Percentiles rank a stretch among this genome's conserved stretches.
These are phyloP conservation scores for Hirtodrosophila duncani DNA, from an alignment of 2,888 invertebrate species.

Conservation along the genomic window DNA sequence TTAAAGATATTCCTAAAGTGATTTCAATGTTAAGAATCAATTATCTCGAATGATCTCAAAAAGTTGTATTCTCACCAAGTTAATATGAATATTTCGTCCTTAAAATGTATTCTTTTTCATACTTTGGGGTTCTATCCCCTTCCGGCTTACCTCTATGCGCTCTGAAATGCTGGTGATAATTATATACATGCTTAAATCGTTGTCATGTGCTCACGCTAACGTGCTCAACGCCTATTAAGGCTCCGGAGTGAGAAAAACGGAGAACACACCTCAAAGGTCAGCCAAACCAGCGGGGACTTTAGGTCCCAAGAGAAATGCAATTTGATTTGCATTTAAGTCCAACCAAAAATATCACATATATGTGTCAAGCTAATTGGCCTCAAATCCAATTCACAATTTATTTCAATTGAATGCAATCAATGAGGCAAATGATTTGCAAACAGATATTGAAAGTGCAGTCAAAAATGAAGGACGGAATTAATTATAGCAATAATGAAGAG, in stretches of 20 bases:
- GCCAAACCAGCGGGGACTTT: constrained; percentile 20
- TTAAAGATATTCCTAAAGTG: too few species aligned
- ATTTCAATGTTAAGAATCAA: too few species aligned
- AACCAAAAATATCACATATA: constrained; percentile 5
- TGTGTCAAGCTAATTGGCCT: constrained; percentile 48
- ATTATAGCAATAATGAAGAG: not conserved
- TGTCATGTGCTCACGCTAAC: constrained; percentile 28
- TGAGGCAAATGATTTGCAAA: constrained; percentile 60
- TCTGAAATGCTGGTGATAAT: constrained; percentile 46
- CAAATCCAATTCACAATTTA: constrained; percentile 35
- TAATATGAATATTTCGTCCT: too few species aligned
- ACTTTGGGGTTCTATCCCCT: constrained; percentile 54
- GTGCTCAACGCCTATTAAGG: constrained; percentile 51
- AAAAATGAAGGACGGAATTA: not conserved
- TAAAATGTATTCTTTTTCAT: too few species aligned
- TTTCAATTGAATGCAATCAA: constrained; percentile 49
- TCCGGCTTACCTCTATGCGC: constrained; percentile 17
- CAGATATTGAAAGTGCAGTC: constrained; percentile 35
- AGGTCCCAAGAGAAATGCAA: constrained; percentile 24
- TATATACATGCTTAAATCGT: constrained; percentile 30
- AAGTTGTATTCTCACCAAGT: too few species aligned
- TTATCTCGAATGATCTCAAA: too few species aligned
- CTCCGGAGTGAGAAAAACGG: not conserved
- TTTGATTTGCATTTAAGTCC: constrained; percentile 31
- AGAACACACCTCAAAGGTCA: constrained; percentile 29